Percentiles rank a stretch among this genome's conserved stretches.
Conservation (phyloP, 2,113 vertebrate species). For the Climacteris rufus region DNA sequence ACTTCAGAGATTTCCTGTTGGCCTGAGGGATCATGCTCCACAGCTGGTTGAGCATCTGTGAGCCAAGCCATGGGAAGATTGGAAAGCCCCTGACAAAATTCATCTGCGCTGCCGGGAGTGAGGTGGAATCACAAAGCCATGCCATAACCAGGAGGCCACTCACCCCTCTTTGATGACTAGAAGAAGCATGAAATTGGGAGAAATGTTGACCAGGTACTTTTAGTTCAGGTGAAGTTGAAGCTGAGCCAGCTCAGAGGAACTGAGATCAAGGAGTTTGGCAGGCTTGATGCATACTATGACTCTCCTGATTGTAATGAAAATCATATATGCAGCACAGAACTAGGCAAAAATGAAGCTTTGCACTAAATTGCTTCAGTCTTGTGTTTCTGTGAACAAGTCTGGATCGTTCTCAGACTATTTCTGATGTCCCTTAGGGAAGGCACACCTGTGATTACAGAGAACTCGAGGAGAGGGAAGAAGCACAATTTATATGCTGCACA, state of each 20-base stretch:
- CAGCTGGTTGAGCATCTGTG: not conserved
- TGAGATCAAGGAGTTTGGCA: not conserved
- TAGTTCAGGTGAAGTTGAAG: not conserved
- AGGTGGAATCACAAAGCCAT: not conserved
- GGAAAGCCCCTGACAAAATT: not conserved
- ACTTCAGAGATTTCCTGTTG: not conserved
- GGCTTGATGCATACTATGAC: not conserved
- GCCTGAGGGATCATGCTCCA: not conserved
- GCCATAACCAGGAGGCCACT: not conserved
- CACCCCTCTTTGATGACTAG: not conserved
- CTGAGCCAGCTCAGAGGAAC: not conserved
- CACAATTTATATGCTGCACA: not conserved
- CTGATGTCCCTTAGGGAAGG: not conserved
- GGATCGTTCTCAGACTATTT: not conserved
- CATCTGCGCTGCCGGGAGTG: rapidly evolving
- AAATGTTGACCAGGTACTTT: not conserved
- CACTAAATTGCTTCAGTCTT: not conserved
- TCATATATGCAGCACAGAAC: not conserved
- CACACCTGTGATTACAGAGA: not conserved
- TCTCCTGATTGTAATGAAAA: not conserved
- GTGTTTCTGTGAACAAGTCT: not conserved
- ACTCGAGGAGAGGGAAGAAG: not conserved
- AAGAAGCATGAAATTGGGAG: not conserved
- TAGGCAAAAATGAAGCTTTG: not conserved
- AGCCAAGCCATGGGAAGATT: not conserved